These are phyloP conservation scores for Parus major DNA, from an alignment of 2,113 vertebrate species.

Conservation along the genomic window DNA sequence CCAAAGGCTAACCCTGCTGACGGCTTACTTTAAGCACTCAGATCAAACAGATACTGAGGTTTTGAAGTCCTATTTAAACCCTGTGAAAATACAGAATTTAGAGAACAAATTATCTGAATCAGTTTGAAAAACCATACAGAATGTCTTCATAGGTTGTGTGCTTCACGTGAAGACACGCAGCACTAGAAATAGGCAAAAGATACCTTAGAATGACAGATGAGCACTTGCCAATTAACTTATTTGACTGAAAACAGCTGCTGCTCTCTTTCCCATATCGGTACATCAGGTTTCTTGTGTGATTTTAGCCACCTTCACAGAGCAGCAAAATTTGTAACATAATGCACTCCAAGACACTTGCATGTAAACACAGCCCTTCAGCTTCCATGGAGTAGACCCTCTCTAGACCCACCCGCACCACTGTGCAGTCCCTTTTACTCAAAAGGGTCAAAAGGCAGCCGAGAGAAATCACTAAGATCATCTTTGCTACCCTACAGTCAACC, in stretches of 20 bases:
- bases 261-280: background rate
- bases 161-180: background rate
- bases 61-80: background rate
- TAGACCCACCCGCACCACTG: background rate
- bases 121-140: background rate
- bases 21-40: background rate
- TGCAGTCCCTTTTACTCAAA: background rate
- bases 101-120: background rate
- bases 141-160: background rate
- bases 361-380: background rate
- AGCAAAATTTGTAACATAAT: background rate
- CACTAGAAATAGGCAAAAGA: background rate
- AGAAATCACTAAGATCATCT: background rate
- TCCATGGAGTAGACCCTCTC: background rate
- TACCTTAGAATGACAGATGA: background rate
- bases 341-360: background rate
- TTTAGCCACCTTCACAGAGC: background rate
- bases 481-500: background rate
- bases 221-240: background rate
- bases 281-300: background rate
- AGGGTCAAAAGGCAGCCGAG: background rate
- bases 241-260: background rate
- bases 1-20: background rate
- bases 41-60: background rate
- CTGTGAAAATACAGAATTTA: background rate